Percentiles rank a stretch among this genome's conserved stretches.
phyloP scores from a whole-genome alignment of 2,113 vertebrate genomes.

The Ranitomeya variabilis region DNA sequence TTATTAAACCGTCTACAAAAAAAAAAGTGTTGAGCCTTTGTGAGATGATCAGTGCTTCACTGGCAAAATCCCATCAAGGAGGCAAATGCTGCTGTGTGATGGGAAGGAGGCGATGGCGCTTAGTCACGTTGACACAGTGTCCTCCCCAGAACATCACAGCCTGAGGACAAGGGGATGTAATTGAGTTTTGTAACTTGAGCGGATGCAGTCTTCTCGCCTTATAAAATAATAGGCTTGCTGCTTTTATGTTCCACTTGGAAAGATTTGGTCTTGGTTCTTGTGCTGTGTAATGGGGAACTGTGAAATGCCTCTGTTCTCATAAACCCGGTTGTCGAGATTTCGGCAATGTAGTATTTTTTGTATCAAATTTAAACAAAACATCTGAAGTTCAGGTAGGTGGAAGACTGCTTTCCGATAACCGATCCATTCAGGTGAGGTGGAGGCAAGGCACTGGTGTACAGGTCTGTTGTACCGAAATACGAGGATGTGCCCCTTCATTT shows the following conservation, averaged over 20 bases:
- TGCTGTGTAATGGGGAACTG: background rate
- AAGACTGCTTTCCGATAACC: too few species aligned
- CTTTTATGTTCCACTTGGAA: background rate
- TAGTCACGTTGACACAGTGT: background rate
- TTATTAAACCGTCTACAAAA: background rate
- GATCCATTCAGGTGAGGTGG: too few species aligned
- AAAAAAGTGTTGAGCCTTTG: conserved; percentile 6
- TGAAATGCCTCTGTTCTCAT: background rate
- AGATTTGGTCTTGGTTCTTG: background rate
- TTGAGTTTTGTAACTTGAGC: conserved; percentile 11
- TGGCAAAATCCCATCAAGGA: conserved; percentile 1
- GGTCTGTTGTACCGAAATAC: too few species aligned
- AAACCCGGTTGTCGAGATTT: background rate
- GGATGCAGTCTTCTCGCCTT: conserved; percentile 3
- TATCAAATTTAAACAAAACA: too few species aligned
- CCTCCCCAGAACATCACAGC: background rate
- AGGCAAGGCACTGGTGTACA: too few species aligned
- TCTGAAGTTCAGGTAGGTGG: too few species aligned
- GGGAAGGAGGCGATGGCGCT: conserved; percentile 7
- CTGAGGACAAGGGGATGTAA: conserved; percentile 13
- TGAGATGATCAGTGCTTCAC: conserved; percentile 2
- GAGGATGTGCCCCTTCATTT: too few species aligned
- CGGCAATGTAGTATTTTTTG: background rate
- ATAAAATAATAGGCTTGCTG: background rate
- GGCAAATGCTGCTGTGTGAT: background rate